Evolutionary conservation across 2,113 vertebrate genomes (phyloP).

Genomic region (Cranoglanis bouderius): DNA sequence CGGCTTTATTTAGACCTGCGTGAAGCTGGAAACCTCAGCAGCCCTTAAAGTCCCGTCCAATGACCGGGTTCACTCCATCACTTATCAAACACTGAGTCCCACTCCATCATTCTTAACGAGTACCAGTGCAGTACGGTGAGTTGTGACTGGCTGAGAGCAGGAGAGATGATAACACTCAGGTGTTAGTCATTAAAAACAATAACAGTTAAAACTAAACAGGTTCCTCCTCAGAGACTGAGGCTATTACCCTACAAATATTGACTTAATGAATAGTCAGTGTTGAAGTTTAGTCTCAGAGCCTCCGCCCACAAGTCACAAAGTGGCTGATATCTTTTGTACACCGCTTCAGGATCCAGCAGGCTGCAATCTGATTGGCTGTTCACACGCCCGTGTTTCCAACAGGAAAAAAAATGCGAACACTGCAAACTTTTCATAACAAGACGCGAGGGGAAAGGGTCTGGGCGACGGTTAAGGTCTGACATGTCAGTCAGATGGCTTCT

Average conservation of each 20-base stretch:
- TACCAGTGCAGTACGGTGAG: not conserved
- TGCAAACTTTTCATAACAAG: not conserved
- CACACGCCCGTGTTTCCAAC: not conserved
- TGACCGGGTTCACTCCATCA: conserved; percentile 2
- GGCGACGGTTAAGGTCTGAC: not conserved
- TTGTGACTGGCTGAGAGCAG: not conserved
- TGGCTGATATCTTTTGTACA: not conserved
- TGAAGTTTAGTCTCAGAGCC: not conserved
- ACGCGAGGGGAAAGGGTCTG: not conserved
- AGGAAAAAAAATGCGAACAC: not conserved
- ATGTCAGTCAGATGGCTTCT: too few species aligned
- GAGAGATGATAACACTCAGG: not conserved
- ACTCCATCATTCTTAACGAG: not conserved
- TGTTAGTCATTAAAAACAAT: not conserved
- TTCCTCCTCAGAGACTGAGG: not conserved
- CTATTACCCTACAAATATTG: not conserved
- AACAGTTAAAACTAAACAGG: not conserved
- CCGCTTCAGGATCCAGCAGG: not conserved
- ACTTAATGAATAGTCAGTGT: too few species aligned
- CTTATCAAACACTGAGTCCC: conserved; percentile 5
- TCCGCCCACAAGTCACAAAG: not conserved
- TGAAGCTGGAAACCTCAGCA: conserved; percentile 43
- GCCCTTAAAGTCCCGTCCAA: not conserved
- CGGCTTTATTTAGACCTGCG: conserved; percentile 57
- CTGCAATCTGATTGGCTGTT: not conserved